These are phyloP conservation scores for Molanna angustata DNA, from an alignment of 2,888 invertebrate genomes.

Conservation along the genomic window DNA sequence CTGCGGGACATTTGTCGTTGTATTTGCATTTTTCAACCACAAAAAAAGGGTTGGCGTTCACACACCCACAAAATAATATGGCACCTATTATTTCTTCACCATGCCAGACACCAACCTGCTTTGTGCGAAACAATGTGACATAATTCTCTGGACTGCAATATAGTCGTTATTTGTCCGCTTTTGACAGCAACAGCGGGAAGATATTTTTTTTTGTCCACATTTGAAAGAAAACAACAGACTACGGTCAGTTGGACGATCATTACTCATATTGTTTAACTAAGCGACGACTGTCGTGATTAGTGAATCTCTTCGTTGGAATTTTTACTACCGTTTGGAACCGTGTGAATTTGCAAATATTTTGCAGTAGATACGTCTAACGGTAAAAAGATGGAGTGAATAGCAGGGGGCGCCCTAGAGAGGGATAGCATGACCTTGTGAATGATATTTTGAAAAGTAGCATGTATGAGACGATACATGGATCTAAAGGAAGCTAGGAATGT, in stretches of 20 bases:
- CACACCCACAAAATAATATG: no score
- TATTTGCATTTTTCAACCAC: neutral
- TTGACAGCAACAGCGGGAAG: slow-evolving; percentile 6
- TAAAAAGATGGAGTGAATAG: no score
- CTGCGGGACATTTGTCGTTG: slow-evolving; percentile 17
- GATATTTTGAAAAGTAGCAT: no score
- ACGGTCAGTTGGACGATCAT: slow-evolving; percentile 22
- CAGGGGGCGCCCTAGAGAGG: no score
- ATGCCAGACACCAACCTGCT: no score
- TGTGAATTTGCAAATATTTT: neutral
- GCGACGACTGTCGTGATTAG: slow-evolving; percentile 15
- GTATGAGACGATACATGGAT: no score
- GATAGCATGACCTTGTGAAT: no score
- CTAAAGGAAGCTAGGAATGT: no score
- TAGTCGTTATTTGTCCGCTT: slow-evolving; percentile 16
- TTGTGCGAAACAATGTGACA: slow-evolving; percentile 20
- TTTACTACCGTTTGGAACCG: slow-evolving; percentile 25
- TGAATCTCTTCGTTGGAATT: slow-evolving; percentile 14
- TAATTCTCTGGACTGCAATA: slow-evolving; percentile 23
- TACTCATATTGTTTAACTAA: slow-evolving; percentile 25
- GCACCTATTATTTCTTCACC: no score
- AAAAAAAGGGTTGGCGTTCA: slow-evolving; percentile 8
- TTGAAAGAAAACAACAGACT: slow-evolving; percentile 17
- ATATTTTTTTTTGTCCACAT: no score
- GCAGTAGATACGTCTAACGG: neutral